Evolutionary conservation across 2,113 vertebrate species (phyloP).

Genomic region (Cyprichromis sp.): DNA sequence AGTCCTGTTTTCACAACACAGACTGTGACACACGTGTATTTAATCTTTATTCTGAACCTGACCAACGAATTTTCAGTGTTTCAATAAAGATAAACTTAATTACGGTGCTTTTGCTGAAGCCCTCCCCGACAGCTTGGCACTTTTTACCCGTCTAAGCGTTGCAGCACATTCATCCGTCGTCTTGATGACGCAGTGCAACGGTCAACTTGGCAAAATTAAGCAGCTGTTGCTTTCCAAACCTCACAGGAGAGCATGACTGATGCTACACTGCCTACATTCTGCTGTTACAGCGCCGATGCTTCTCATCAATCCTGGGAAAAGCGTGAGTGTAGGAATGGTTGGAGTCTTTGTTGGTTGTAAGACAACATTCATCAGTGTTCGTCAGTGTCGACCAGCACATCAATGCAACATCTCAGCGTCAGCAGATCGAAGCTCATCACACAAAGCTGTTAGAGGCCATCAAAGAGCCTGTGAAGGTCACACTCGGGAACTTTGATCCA

Average conservation of each 20-base stretch:
- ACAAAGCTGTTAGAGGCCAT: neutral
- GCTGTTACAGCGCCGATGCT: neutral
- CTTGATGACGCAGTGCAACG: neutral
- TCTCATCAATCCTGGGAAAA: neutral
- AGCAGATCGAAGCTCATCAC: neutral
- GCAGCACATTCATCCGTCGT: neutral
- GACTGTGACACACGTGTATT: neutral
- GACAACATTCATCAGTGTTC: neutral
- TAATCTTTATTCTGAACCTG: neutral
- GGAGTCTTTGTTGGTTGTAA: neutral
- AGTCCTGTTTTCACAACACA: neutral
- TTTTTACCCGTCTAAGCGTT: neutral
- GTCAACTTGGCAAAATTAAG: neutral
- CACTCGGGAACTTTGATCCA: fast-evolving
- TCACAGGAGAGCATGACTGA: neutral
- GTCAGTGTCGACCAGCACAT: neutral
- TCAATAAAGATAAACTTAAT: neutral
- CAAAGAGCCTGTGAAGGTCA: neutral
- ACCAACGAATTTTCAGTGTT: neutral
- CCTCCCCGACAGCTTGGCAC: neutral
- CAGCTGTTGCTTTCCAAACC: neutral
- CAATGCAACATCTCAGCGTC: neutral
- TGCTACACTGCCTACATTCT: neutral
- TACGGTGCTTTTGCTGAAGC: neutral
- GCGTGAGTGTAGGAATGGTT: neutral